These are phyloP conservation scores for Hymenochirus boettgeri DNA, from an alignment of 2,113 vertebrate species.

Conservation along the genomic window DNA sequence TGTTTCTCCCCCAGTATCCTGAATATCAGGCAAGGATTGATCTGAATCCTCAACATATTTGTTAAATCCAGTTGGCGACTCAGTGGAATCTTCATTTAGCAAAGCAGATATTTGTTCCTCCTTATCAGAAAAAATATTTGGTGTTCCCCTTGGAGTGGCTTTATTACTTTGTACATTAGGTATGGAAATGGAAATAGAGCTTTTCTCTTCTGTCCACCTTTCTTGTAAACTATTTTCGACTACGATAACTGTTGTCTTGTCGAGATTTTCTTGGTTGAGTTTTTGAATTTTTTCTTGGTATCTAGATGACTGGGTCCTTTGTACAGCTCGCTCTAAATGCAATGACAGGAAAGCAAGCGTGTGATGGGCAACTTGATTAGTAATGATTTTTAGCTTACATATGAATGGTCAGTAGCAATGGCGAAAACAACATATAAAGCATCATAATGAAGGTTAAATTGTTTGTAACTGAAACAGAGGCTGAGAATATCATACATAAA, in stretches of 20 bases:
- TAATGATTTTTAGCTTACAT: slow-evolving; percentile 23
- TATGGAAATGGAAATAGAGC: slow-evolving; percentile 37
- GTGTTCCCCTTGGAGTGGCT: slow-evolving; percentile 31
- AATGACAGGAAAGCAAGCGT: slow-evolving; percentile 45
- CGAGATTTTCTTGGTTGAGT: slow-evolving; percentile 75
- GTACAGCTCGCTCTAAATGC: slow-evolving; percentile 58
- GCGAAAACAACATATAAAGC: slow-evolving; percentile 29
- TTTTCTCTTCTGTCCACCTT: slow-evolving; percentile 39
- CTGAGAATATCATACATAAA: neutral
- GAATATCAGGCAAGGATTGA: neutral
- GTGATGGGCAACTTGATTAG: neutral
- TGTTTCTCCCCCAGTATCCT: slow-evolving; percentile 37
- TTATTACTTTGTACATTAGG: slow-evolving; percentile 23
- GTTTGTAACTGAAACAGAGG: neutral
- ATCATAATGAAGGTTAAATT: slow-evolving; percentile 8
- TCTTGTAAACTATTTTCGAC: slow-evolving; percentile 36
- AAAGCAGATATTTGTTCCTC: slow-evolving; percentile 2
- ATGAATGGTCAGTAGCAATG: slow-evolving; percentile 12
- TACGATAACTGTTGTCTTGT: slow-evolving; percentile 54
- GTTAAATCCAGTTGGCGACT: neutral
- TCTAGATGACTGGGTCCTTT: slow-evolving; percentile 59
- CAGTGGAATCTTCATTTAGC: neutral
- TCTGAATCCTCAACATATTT: slow-evolving; percentile 2
- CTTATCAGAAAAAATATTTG: slow-evolving; percentile 6
- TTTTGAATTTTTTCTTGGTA: slow-evolving; percentile 68